Evolutionary conservation across 2,888 invertebrate species (phyloP).

Genomic region (Thecocarcelia acutangulata): DNA sequence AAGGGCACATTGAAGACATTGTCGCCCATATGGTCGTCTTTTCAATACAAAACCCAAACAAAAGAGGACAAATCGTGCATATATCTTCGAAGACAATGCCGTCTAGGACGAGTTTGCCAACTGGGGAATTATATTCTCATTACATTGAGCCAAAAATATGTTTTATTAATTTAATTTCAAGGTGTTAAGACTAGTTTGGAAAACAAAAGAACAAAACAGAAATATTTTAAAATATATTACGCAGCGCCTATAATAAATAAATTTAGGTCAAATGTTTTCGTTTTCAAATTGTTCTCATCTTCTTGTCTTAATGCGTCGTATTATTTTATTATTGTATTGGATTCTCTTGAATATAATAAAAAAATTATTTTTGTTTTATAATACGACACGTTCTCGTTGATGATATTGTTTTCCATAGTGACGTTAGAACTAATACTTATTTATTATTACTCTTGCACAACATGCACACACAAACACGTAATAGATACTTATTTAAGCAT

Average conservation of each 20-base stretch:
- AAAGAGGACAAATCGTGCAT: no score
- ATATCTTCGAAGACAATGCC: no score
- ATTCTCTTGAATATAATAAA: conserved; percentile 20
- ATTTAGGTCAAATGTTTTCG: conserved; percentile 43
- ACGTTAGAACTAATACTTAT: conserved; percentile 34
- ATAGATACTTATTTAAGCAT: no score
- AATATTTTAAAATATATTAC: background rate
- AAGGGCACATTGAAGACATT: no score
- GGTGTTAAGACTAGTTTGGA: background rate
- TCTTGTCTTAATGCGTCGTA: background rate
- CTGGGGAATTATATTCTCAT: no score
- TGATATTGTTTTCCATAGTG: conserved; percentile 24
- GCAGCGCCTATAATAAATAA: background rate
- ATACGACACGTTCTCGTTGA: background rate
- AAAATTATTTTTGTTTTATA: conserved; percentile 31
- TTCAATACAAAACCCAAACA: no score
- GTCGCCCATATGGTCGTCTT: no score
- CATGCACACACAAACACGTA: background rate
- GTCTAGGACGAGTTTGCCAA: no score
- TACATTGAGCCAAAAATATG: no score
- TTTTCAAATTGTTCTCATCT: background rate
- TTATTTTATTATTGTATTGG: conserved; percentile 31
- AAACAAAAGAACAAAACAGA: background rate
- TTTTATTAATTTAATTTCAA: no score
- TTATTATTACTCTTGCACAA: background rate